These are phyloP conservation scores for Podarcis lilfordi DNA, from an alignment of 2,797 vertebrate species.

Conservation along the genomic window DNA sequence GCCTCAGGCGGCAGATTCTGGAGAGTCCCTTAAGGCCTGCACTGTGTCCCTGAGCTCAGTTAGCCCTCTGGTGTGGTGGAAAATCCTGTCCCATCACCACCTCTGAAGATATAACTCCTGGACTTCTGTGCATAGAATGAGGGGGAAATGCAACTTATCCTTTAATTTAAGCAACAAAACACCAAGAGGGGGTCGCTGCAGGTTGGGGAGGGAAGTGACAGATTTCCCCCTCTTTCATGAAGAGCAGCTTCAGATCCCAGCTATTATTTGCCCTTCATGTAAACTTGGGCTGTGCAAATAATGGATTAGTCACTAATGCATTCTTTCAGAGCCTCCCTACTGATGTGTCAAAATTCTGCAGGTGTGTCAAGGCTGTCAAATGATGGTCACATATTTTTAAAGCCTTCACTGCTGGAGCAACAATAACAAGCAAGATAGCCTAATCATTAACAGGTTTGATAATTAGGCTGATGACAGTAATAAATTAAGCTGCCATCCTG, in stretches of 20 bases:
- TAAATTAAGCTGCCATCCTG: not conserved
- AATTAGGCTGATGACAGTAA: not conserved
- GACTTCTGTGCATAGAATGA: too few species aligned
- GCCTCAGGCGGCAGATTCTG: too few species aligned
- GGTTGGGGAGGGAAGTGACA: not conserved
- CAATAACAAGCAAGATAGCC: not conserved
- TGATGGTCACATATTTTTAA: not conserved
- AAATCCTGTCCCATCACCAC: not conserved
- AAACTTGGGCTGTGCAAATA: not conserved
- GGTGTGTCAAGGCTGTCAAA: not conserved
- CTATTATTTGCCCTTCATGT: not conserved
- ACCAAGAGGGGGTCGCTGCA: too few species aligned
- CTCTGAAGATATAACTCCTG: too few species aligned
- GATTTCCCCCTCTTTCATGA: not conserved
- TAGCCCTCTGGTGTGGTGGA: too few species aligned
- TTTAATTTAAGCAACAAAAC: too few species aligned
- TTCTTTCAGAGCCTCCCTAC: not conserved
- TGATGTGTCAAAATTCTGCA: not conserved
- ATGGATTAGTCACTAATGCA: not conserved
- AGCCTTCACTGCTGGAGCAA: not conserved
- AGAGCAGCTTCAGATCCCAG: not conserved
- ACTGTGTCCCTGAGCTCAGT: too few species aligned
- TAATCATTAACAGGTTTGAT: not conserved
- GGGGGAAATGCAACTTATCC: too few species aligned
- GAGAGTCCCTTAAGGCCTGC: too few species aligned